phyloP scores from a whole-genome alignment of 2,797 vertebrate species.

The Garrulus glandarius region DNA sequence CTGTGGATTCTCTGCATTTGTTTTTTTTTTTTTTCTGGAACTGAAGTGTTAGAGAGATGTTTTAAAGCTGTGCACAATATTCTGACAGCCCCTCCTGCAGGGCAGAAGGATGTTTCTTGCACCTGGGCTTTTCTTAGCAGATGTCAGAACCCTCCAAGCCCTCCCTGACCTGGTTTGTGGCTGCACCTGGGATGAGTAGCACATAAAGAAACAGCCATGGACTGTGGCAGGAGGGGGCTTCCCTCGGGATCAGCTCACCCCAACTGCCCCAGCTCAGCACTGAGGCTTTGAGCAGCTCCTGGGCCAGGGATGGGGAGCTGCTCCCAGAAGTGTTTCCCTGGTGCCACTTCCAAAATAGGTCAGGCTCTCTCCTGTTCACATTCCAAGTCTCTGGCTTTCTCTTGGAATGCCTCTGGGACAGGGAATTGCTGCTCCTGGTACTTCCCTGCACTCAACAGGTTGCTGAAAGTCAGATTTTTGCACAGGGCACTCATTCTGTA shows the following conservation, averaged over 20 bases:
- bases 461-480: not conserved
- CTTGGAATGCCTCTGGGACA: not conserved
- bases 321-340: not conserved
- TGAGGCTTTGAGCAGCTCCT: not conserved
- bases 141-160: not conserved
- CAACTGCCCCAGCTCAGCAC: not conserved
- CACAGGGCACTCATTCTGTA: not conserved
- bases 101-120: not conserved
- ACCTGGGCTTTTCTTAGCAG: not conserved
- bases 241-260: not conserved
- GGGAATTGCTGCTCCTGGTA: not conserved
- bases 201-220: too few species aligned
- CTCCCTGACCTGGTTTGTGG: not conserved
- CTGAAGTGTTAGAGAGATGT: not conserved
- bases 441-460: not conserved
- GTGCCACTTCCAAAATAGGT: not conserved
- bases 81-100: not conserved
- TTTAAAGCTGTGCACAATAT: not conserved
- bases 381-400: not conserved
- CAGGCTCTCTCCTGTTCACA: not conserved
- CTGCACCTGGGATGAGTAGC: not conserved
- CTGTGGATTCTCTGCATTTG: not conserved
- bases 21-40: not conserved
- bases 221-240: not conserved
- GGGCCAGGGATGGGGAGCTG: not conserved